Evolutionary conservation across 35 echinoderm and acorn worm genomes (phyloP).

Genomic region (Ophiothrix spiculata): DNA sequence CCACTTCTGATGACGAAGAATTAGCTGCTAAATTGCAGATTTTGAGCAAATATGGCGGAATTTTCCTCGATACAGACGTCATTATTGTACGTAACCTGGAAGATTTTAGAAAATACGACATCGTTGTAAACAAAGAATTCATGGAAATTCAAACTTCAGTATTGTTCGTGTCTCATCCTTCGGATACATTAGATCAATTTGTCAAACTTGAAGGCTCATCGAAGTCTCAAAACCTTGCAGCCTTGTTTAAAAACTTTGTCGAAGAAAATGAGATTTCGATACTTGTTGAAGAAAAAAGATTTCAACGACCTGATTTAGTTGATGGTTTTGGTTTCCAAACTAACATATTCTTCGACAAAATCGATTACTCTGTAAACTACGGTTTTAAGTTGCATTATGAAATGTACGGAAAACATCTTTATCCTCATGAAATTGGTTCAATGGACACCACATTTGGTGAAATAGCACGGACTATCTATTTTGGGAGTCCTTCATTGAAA

Average conservation of each 20-base stretch:
- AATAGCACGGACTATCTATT: neutral
- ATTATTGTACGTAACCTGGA: neutral
- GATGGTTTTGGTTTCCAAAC: neutral
- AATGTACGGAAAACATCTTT: neutral
- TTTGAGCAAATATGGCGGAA: neutral
- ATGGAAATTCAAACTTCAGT: neutral
- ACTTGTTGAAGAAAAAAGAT: neutral
- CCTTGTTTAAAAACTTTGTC: neutral
- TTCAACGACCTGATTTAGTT: neutral
- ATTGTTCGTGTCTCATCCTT: neutral
- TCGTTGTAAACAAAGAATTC: neutral
- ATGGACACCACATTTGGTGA: neutral
- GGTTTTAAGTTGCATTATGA: neutral
- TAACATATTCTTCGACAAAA: neutral
- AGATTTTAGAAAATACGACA: neutral
- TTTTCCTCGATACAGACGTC: neutral
- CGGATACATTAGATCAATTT: neutral
- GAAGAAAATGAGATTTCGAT: neutral
- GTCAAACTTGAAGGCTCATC: neutral
- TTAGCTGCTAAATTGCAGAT: neutral
- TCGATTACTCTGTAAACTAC: neutral
- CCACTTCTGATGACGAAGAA: neutral
- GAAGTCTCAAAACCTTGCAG: neutral
- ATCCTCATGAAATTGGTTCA: neutral
- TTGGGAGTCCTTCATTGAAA: neutral